Percentiles rank a stretch among this genome's conserved stretches.
Conservation (phyloP, 2,888 invertebrate species). For the Deroplatys truncata region DNA sequence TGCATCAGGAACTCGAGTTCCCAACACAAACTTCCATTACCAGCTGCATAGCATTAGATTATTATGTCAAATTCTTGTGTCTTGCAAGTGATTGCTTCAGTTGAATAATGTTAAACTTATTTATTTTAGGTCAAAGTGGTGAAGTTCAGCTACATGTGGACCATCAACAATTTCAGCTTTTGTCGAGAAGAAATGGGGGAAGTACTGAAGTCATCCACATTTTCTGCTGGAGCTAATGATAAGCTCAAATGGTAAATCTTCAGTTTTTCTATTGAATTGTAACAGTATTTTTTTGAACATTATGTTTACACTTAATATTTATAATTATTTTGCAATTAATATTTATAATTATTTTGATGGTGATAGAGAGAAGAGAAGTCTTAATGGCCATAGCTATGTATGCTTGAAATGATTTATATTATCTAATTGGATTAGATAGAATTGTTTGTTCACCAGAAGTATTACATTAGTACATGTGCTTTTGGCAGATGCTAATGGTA, state of each 20-base stretch:
- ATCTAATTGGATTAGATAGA: too few species aligned
- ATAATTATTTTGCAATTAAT: not conserved
- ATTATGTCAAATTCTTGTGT: not conserved
- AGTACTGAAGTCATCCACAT: slow-evolving; percentile 98
- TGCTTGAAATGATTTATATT: too few species aligned
- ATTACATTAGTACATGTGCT: too few species aligned
- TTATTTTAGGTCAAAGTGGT: slow-evolving; percentile 92
- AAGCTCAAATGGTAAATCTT: slow-evolving; percentile 91
- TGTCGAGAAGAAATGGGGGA: slow-evolving; percentile 99
- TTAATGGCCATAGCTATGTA: too few species aligned
- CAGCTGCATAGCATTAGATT: too few species aligned
- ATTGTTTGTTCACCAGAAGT: too few species aligned
- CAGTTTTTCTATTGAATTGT: not conserved
- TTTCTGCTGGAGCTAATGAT: slow-evolving; percentile 99
- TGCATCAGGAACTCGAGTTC: too few species aligned
- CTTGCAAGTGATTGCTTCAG: too few species aligned
- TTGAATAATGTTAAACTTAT: not conserved
- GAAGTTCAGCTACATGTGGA: slow-evolving; percentile 99
- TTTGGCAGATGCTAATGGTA: too few species aligned
- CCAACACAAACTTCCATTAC: too few species aligned
- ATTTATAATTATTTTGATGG: not conserved
- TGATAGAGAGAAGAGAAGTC: not conserved
- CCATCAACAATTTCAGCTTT: slow-evolving; percentile 99
- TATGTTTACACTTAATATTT: not conserved
- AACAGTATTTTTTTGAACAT: not conserved